Conservation (phyloP, 1,140 invertebrate genomes). For the Ericerus pela region DNA sequence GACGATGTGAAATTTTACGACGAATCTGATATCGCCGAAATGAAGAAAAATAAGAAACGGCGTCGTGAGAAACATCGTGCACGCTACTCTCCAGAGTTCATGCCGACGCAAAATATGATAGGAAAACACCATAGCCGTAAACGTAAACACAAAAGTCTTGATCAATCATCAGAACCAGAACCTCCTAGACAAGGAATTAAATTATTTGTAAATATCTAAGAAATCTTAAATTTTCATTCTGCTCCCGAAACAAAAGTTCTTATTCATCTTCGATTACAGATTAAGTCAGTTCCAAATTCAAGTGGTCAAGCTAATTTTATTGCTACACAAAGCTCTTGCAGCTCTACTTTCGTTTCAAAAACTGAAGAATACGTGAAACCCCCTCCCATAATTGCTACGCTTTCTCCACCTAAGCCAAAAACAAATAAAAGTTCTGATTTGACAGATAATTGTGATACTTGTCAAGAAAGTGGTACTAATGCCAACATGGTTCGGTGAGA, state of each 20-base stretch:
- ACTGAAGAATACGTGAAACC: conserved; percentile 13
- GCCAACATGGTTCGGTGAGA: conserved; percentile 50
- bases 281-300: conserved; percentile 63
- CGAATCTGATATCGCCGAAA: not conserved
- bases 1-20: too few species aligned
- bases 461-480: conserved; percentile 40
- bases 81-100: conserved; percentile 5
- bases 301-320: conserved; percentile 29
- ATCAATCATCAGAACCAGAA: conserved; percentile 31
- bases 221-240: too few species aligned
- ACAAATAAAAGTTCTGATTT: conserved; percentile 32
- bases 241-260: too few species aligned
- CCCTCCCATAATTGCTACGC: conserved; percentile 19
- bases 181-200: conserved; percentile 42
- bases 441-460: conserved; percentile 48
- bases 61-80: conserved; percentile 15
- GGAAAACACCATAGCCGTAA: conserved; percentile 36
- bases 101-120: conserved; percentile 8
- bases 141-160: conserved; percentile 42
- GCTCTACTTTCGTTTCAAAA: conserved; percentile 4
- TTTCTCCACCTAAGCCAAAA: conserved; percentile 24
- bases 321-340: conserved; percentile 3
- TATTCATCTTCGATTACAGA: conserved; percentile 41
- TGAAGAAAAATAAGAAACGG: conserved; percentile 3
- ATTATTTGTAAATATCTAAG: conserved; percentile 46